Conservation (phyloP, 1,140 invertebrate genomes). For the Hestina assimilis region DNA sequence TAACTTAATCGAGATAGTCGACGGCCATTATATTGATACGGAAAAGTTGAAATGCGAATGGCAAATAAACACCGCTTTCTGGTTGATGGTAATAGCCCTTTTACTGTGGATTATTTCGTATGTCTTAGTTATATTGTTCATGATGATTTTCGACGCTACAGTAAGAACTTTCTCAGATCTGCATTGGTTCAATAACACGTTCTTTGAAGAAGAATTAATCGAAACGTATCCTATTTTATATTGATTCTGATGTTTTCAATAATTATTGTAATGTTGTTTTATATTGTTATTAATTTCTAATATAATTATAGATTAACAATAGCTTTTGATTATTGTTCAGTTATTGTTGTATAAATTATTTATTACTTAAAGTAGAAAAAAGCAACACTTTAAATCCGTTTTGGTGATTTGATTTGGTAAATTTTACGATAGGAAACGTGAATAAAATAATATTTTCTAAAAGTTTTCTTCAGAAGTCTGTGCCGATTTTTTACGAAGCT, state of each 20-base stretch:
- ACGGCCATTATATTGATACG: background rate
- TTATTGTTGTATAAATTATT: too few species aligned
- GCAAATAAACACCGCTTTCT: conserved; percentile 31
- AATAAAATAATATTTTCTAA: too few species aligned
- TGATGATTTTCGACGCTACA: conserved; percentile 29
- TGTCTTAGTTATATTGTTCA: conserved; percentile 29
- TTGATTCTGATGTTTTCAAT: background rate
- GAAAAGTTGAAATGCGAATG: conserved; percentile 29
- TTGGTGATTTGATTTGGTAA: too few species aligned
- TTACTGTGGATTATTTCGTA: conserved; percentile 44
- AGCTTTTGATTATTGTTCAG: background rate
- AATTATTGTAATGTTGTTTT: conserved; percentile 20
- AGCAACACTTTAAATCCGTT: too few species aligned
- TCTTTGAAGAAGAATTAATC: background rate
- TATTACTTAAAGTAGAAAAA: too few species aligned
- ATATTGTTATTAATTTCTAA: background rate
- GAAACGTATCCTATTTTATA: background rate
- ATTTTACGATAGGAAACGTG: too few species aligned
- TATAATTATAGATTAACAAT: background rate
- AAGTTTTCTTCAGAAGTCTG: too few species aligned
- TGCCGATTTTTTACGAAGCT: too few species aligned
- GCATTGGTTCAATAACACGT: conserved; percentile 15
- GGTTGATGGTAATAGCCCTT: conserved; percentile 36
- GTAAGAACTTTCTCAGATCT: conserved; percentile 1
- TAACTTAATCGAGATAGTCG: conserved; percentile 19